Percentiles rank a stretch among this genome's conserved stretches.
phyloP scores from a whole-genome alignment of 2,797 vertebrate genomes.

The Lagodon rhomboides region DNA sequence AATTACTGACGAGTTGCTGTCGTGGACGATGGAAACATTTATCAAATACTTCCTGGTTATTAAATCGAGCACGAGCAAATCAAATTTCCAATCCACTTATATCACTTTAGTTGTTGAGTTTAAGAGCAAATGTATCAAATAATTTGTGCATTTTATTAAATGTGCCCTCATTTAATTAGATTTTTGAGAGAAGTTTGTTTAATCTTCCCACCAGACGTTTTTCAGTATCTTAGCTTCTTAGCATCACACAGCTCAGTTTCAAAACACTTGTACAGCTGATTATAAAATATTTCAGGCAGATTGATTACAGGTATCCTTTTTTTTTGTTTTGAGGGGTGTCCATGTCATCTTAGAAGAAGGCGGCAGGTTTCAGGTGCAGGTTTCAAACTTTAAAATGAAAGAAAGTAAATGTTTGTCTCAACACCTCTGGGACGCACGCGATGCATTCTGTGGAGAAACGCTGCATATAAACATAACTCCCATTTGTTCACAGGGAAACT shows the following conservation, averaged over 20 bases:
- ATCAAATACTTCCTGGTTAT: background rate
- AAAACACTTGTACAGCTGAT: background rate
- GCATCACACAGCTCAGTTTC: too few species aligned
- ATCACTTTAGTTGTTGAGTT: background rate
- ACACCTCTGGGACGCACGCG: background rate
- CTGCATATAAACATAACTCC: background rate
- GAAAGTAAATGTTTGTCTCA: background rate
- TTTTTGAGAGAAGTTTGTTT: background rate
- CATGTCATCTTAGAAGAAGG: too few species aligned
- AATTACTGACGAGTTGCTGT: background rate
- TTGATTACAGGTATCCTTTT: background rate
- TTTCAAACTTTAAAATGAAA: background rate
- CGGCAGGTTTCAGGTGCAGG: background rate
- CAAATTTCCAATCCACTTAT: too few species aligned
- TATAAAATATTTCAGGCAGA: too few species aligned
- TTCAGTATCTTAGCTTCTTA: too few species aligned
- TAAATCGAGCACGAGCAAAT: too few species aligned
- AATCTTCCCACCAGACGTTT: background rate
- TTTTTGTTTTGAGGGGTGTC: too few species aligned
- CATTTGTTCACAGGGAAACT: background rate
- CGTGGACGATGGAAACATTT: background rate
- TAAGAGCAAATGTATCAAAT: background rate
- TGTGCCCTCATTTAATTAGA: too few species aligned
- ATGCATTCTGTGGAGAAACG: background rate
- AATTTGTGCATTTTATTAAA: background rate